Evolutionary conservation across 35 echinoderm and acorn worm genomes (phyloP), one percentile per base, ranked within the genome.

Genomic region (Ptychodera flava): DNA sequence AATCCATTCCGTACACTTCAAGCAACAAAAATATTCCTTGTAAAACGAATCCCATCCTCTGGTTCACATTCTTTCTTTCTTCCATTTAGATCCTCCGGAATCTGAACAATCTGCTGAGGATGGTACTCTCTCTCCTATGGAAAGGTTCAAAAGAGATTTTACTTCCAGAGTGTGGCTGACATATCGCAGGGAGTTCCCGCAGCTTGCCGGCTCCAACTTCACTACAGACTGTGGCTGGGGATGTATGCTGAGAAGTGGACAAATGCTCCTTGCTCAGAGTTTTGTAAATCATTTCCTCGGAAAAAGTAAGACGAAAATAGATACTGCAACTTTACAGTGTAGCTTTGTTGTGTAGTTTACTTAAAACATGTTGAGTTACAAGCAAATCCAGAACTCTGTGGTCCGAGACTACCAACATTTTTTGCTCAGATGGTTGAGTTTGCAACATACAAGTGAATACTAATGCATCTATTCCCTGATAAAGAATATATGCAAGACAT

Each of bases 181-280:
- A 0, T 99, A 99, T 36, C 84, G 96, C 0, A 85, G 96, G 36
- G 96, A 99, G 35, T 99, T 99, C 86, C 96, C 92, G 35, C 90
- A 92, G 36, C 82, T 99, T 33, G 93, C 90, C 29, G 96, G 96
- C 30, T 94, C 96, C 1, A 85, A 82, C 0, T 88, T 94, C 28
- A 99, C 96, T 31, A 99, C 90, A 14, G 96, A 99, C 76, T 99
- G 96, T 84, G 96, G 96, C 0, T 99, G 96, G 96, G 96, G 96
- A 31, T 99, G 96, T 82, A 99, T 99, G 96, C 96, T 99, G 1
- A 75, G 96, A 27, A 94, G 93, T 78, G 96, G 96, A 16, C 96
- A 99, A 86, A 99, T 99, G 96, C 77, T 99, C 32, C 79, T 99
- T 30, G 96, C 96, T 15, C 96, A 99, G 37, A 82, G 89, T 78